These are phyloP conservation scores for Elysia crispata DNA, from an alignment of 2,888 invertebrate genomes.

Conservation along the genomic window DNA sequence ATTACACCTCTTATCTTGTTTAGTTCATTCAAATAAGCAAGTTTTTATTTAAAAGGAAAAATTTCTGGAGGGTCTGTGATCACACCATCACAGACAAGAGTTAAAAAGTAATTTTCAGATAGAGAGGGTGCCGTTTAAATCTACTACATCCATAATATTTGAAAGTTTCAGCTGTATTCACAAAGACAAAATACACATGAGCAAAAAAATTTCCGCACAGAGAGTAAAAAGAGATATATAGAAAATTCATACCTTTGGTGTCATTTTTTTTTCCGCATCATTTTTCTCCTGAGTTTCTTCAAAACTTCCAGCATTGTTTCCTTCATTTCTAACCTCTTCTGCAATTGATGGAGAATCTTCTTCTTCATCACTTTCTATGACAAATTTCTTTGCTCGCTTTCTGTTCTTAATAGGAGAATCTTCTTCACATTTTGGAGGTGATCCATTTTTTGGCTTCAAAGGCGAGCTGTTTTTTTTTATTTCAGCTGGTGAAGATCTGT, in stretches of 20 bases:
- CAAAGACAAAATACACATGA: too few relatives aligned
- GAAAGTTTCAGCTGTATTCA: too few relatives aligned
- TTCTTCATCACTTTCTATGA: conserved; percentile 69
- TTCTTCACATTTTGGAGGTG: conserved; percentile 38
- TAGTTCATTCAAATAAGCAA: too few relatives aligned
- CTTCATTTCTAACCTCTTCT: not conserved
- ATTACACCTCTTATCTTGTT: too few relatives aligned
- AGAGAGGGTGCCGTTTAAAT: too few relatives aligned
- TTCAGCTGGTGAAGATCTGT: conserved; percentile 17
- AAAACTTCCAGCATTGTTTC: not conserved
- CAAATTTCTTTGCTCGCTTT: conserved; percentile 55
- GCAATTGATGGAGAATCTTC: conserved; percentile 46
- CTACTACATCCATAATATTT: too few relatives aligned
- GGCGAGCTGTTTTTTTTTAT: conserved; percentile 50
- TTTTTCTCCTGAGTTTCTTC: too few relatives aligned
- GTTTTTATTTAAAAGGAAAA: too few relatives aligned
- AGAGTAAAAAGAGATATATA: not conserved
- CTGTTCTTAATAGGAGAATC: conserved; percentile 62
- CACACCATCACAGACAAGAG: too few relatives aligned
- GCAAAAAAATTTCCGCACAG: too few relatives aligned
- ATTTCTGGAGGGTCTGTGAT: too few relatives aligned
- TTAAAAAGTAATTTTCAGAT: too few relatives aligned
- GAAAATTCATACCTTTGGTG: not conserved
- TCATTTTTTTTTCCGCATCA: not conserved
- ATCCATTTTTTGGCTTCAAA: conserved; percentile 58